A percentile compares a stretch with the other conserved stretches of the same genome.
phyloP scores from a whole-genome alignment of 2,797 vertebrate genomes.

The Accipiter badius region DNA sequence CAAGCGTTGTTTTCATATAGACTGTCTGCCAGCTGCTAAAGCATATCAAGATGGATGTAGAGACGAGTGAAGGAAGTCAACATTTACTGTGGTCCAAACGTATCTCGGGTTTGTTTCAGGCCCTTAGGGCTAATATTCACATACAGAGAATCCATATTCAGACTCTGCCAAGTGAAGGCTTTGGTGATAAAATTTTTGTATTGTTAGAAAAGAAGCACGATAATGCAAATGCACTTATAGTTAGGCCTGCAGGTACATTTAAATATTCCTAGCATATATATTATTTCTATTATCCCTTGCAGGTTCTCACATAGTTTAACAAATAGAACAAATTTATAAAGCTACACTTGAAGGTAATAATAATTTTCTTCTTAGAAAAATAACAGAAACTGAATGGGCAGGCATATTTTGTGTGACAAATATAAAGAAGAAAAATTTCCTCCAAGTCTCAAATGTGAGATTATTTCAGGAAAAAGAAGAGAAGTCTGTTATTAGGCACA shows the following conservation, averaged over 20 bases:
- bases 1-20: background rate
- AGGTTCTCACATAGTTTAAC: background rate
- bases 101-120: background rate
- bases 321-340: background rate
- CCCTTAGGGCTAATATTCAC: background rate
- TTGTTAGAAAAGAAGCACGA: background rate
- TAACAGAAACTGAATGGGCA: background rate
- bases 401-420: background rate
- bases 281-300: background rate
- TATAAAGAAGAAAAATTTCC: background rate
- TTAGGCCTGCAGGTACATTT: slow-evolving; percentile 1
- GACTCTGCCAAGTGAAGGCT: background rate
- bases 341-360: background rate
- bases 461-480: background rate
- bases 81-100: background rate
- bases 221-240: background rate
- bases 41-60: background rate
- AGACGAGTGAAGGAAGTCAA: background rate
- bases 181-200: background rate
- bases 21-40: background rate
- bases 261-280: background rate
- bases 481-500: background rate
- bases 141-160: background rate
- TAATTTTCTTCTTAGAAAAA: background rate
- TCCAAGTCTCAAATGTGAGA: background rate